Evolutionary conservation across 1,140 invertebrate species (phyloP).

Genomic region (Onthophagus taurus): DNA sequence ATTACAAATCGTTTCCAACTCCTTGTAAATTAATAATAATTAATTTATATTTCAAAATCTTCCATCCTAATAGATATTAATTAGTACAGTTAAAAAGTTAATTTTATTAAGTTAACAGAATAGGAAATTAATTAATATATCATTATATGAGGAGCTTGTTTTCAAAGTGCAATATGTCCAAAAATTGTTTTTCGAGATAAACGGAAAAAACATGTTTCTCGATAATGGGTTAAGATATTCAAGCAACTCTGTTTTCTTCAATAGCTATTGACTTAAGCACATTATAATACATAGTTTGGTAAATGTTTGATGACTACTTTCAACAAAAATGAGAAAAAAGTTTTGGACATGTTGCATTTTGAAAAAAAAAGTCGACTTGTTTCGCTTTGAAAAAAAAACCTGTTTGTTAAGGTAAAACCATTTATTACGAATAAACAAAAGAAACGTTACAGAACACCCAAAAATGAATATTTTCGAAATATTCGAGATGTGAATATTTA

Average conservation of each 20-base stretch:
- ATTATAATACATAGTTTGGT: conserved; percentile 8
- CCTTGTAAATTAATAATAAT: too few relatives aligned
- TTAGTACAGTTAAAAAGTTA: too few relatives aligned
- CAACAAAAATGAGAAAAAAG: conserved; percentile 3
- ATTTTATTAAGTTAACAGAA: too few relatives aligned
- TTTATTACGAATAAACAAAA: conserved; percentile 3
- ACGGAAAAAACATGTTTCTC: conserved; percentile 3
- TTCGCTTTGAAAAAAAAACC: conserved; percentile 1
- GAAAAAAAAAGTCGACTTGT: conserved; percentile 1
- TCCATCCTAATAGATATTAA: too few relatives aligned
- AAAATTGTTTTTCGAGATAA: conserved; percentile 7
- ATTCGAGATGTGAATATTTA: background rate
- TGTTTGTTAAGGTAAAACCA: too few relatives aligned
- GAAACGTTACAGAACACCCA: background rate
- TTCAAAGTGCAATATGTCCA: conserved; percentile 8
- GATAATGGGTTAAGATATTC: conserved; percentile 1
- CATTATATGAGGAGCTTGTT: conserved; percentile 4
- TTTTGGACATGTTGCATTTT: background rate
- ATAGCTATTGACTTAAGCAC: background rate
- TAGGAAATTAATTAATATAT: too few relatives aligned
- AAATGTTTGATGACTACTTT: conserved; percentile 1
- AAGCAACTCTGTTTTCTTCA: conserved; percentile 3
- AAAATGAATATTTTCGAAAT: background rate
- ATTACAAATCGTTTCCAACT: too few relatives aligned
- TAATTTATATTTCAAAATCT: too few relatives aligned